Conservation (phyloP, 2,888 invertebrate genomes). For the Cerceris rybyensis region DNA sequence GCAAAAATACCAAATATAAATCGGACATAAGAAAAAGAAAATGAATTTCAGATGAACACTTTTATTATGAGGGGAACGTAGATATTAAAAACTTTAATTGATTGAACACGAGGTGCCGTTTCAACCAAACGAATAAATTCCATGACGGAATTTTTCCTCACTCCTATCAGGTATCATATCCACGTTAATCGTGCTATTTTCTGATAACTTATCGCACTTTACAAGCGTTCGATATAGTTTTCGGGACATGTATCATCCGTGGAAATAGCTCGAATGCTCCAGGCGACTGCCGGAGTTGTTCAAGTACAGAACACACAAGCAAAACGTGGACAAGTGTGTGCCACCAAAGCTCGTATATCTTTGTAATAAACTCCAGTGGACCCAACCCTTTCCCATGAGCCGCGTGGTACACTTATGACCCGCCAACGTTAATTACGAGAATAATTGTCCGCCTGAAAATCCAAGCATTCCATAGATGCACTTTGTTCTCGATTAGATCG, state of each 20-base stretch:
- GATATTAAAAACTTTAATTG: constrained; percentile 1
- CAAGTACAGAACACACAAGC: constrained; percentile 46
- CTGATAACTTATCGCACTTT: constrained; percentile 68
- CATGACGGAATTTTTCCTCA: constrained; percentile 13
- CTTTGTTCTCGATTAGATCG: constrained; percentile 38
- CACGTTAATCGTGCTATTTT: constrained; percentile 55
- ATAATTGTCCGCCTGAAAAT: constrained; percentile 73
- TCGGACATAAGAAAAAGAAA: too few relatives aligned
- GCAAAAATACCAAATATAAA: too few relatives aligned
- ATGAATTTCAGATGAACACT: too few relatives aligned
- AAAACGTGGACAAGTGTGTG: constrained; percentile 55
- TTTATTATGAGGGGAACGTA: too few relatives aligned
- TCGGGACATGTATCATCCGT: constrained; percentile 73
- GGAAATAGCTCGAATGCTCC: constrained; percentile 74
- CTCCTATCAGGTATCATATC: constrained; percentile 23
- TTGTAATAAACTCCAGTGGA: constrained; percentile 74
- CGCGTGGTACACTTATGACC: constrained; percentile 60
- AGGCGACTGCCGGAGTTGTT: constrained; percentile 57
- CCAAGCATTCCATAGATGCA: constrained; percentile 43
- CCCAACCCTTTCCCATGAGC: constrained; percentile 58
- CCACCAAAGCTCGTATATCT: constrained; percentile 67
- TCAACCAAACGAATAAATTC: background rate
- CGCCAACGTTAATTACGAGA: constrained; percentile 73
- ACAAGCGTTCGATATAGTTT: constrained; percentile 68
- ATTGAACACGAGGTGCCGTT: constrained; percentile 15